Evolutionary conservation across 2,888 invertebrate species (phyloP), one percentile per base, ranked within the genome.

Genomic region (Odiellus spinosus): DNA sequence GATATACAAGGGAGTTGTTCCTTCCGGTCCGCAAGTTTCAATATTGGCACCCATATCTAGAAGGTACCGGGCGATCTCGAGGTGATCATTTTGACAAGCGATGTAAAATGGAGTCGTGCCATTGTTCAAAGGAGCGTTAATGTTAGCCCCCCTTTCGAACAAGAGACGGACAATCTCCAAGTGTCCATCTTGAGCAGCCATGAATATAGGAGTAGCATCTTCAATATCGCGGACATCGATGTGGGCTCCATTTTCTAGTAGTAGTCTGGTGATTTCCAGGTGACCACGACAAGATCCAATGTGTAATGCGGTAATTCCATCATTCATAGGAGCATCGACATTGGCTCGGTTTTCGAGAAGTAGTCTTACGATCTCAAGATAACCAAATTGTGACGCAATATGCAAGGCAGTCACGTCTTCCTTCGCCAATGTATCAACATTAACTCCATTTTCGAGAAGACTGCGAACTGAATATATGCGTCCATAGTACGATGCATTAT

Each of bases 271-370:
- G 36, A 86, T 86, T 42, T 77, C 75, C 35, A 79, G 76, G 60
- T 93, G 85, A 0, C 93, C 93, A 62, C 93, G 86, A 93, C 93
- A 93, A 44, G 90, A 84, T 14, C 91, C 91, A 33, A 88, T 88
- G 70, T 93, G 93, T 52, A 93, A 69, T 1, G 93, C 86, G 0
- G 90, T 88, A 49, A 93, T 74, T 53, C 77, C 76, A 65, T 88
- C 87, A 53, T 81, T 74, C 68, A 90, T 88, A 53, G 81, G 78
- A 0, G 85, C 85, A 64, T 93, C 87, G 1, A 90, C 84, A 58
- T 78, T 75, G 2, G 90, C 88, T 45, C 79, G 77, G 12, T 82
- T 83, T 67, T 78, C 73, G 42, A 93, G 73, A 20, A 93, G 70
- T 26, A 88, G 67, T 52, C 82, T 80, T 1, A 90, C 90, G 84